Evolutionary conservation across 2,797 vertebrate genomes (phyloP), one percentile per base, ranked within the genome.

Genomic region (Takifugu ocellatus): DNA sequence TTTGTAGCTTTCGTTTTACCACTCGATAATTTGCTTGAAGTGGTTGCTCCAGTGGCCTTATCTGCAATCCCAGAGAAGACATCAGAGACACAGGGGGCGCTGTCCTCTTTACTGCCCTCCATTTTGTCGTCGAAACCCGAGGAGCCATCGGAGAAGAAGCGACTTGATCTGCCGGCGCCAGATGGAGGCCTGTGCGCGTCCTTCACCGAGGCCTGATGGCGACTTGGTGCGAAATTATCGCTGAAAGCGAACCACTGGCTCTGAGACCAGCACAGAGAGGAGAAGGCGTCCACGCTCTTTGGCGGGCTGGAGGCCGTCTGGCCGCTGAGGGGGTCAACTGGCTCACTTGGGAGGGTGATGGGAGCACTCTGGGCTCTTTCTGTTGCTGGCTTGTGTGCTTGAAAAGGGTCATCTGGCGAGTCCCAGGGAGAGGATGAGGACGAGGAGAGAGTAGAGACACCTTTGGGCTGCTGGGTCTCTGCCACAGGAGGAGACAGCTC

Each of bases 201-300:
- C 75, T 87, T 89, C 75, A 78, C 73, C n/a, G 79, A 56, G 43
- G 65, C 66, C 46, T 43, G 83, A 17, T 26, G 69, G 59, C 66
- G 85, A 55, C 84, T 56, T 21, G 70, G 80, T 58, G 84, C 67
- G 46, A 87, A 80, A 60, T 87, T 81, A 74, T 93, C 90, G 51
- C 85, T 87, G 86, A 94, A 94, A 70, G 89, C 92, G 49, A 93
- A 90, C 91, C 92, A 94, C 73, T 92, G 91, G 85, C 82, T 92
- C 63, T 91, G 92, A 53, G 88, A 90, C 88, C 77, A 85, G 63
- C 85, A 89, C 77, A 84, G 63, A 26, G 80, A 77, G 61, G 84
- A 71, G 62, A 90, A 84, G 63, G 79, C 63, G 54, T 85, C 83
- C 6, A 63, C 72, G 58, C 63, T 88, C 62, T 87, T 88, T 62